phyloP scores from a whole-genome alignment of 2,113 vertebrate genomes.

The Odocoileus virginianus region DNA sequence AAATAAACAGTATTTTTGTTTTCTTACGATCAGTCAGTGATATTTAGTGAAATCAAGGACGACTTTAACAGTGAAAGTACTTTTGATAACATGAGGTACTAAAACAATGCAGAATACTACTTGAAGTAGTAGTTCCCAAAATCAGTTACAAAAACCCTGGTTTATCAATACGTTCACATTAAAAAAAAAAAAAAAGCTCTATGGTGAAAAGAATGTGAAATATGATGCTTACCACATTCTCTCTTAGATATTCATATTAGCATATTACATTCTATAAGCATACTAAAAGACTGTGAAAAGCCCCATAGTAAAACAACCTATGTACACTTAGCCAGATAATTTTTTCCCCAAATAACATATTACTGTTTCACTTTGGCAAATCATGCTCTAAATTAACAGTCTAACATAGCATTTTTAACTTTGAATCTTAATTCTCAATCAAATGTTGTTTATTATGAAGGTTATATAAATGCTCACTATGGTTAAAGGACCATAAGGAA shows the following conservation, averaged over 20 bases:
- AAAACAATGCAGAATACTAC: neutral
- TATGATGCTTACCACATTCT: neutral
- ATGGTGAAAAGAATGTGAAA: constrained; percentile 17
- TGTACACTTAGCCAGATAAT: neutral
- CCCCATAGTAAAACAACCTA: neutral
- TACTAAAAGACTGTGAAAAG: neutral
- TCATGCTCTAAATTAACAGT: neutral
- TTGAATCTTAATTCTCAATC: neutral
- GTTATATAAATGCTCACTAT: neutral
- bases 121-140: neutral
- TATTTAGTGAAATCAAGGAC: neutral
- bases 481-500: neutral
- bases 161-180: neutral
- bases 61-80: neutral
- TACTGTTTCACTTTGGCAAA: neutral
- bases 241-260: neutral
- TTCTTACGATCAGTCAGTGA: neutral
- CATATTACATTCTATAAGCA: neutral
- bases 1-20: neutral
- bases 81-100: neutral
- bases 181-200: neutral
- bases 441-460: neutral
- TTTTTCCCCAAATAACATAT: neutral
- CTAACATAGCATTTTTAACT: neutral
- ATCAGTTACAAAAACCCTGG: neutral